These are phyloP conservation scores for Chinchilla lanigera DNA, from an alignment of 2,113 vertebrate species.

Conservation along the genomic window DNA sequence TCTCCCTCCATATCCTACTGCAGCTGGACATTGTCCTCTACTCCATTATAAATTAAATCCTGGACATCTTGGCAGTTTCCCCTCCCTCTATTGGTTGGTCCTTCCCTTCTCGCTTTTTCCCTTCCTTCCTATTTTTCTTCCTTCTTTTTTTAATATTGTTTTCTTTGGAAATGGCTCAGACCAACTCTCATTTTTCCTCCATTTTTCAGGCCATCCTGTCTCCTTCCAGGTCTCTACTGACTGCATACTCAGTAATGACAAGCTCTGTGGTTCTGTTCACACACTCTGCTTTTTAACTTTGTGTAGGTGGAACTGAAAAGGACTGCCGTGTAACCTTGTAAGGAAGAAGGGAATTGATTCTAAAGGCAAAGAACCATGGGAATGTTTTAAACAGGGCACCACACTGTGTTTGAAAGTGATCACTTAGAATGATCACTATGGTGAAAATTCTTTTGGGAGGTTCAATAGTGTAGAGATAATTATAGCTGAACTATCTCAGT, in stretches of 20 bases:
- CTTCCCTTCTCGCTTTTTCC: neutral
- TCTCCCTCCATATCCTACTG: neutral
- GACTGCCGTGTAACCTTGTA: neutral
- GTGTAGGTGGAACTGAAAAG: neutral
- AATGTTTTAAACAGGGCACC: neutral
- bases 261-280: neutral
- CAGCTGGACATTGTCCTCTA: neutral
- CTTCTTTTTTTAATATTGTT: neutral
- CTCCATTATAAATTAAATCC: neutral
- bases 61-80: neutral
- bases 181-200: neutral
- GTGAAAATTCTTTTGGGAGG: neutral
- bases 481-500: neutral
- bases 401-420: neutral
- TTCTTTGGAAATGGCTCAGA: neutral
- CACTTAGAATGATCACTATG: neutral
- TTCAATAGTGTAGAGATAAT: neutral
- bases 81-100: rapidly evolving
- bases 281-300: neutral
- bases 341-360: neutral
- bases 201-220: neutral
- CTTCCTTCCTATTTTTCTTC: neutral
- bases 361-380: neutral
- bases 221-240: neutral
- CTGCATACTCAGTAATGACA: neutral